Percentiles rank a stretch among this genome's conserved stretches.
These are phyloP conservation scores for Pachycephus smyrnensis DNA, from an alignment of 2,888 invertebrate species.

Conservation along the genomic window DNA sequence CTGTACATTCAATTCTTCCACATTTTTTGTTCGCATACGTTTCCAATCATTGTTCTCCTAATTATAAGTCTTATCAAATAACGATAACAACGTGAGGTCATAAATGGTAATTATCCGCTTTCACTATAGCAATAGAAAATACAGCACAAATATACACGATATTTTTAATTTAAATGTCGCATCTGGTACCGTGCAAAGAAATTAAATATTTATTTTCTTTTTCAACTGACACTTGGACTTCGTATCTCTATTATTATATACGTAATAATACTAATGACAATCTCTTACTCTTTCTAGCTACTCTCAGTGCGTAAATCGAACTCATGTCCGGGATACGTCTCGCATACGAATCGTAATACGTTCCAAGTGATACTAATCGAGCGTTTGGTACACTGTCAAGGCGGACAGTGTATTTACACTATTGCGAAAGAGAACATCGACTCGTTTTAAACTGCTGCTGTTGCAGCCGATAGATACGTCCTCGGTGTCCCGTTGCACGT, in stretches of 20 bases:
- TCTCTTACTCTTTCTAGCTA: conserved; percentile 39
- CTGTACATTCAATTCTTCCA: neutral
- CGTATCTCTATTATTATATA: neutral
- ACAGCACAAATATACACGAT: neutral
- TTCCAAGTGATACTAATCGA: conserved; percentile 3
- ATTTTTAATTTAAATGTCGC: neutral
- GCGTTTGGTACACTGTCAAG: conserved; percentile 25
- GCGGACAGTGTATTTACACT: conserved; percentile 25
- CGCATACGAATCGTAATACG: neutral
- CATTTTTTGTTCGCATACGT: neutral
- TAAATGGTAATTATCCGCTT: neutral
- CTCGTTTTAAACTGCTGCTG: conserved; percentile 47
- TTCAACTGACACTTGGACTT: neutral
- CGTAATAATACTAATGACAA: neutral
- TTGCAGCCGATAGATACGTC: conserved; percentile 31
- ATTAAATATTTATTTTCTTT: neutral
- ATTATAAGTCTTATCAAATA: neutral
- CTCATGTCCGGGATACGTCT: conserved; percentile 7
- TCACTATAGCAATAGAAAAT: neutral
- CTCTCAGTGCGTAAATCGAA: conserved; percentile 32
- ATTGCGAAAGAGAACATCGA: conserved; percentile 40
- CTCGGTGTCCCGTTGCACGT: neutral
- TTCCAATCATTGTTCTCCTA: neutral
- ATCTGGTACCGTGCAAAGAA: neutral
- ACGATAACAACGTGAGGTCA: neutral